phyloP scores from a whole-genome alignment of 1,140 invertebrate genomes.

The Drosophila guanche region DNA sequence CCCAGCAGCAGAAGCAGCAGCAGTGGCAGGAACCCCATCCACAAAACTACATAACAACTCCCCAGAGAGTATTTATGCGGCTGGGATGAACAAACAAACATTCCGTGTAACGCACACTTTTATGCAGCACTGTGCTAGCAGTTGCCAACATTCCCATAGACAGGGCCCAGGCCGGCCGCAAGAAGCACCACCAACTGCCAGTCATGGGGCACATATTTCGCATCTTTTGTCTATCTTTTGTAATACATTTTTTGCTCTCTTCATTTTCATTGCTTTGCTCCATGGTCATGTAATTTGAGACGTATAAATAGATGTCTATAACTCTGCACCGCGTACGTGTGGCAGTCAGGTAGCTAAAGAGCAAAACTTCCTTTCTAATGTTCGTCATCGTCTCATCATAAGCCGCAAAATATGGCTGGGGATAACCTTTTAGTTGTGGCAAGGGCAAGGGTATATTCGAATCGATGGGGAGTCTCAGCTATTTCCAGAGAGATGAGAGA shows the following conservation, averaged over 20 bases:
- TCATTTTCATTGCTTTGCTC: conserved; percentile 10
- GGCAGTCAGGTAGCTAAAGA: conserved; percentile 43
- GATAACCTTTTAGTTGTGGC: conserved; percentile 49
- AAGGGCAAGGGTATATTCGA: not conserved
- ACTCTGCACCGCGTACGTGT: conserved; percentile 15
- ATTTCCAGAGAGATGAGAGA: too few relatives aligned
- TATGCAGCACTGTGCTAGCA: conserved; percentile 60
- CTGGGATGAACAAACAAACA: conserved; percentile 62
- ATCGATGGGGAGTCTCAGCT: not conserved
- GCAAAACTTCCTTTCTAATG: conserved; percentile 59
- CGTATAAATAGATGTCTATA: not conserved
- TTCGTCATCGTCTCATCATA: conserved; percentile 58
- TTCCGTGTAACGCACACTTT: conserved; percentile 58
- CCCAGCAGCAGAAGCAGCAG: conserved; percentile 5
- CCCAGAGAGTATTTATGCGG: conserved; percentile 77
- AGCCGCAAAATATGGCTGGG: conserved; percentile 47
- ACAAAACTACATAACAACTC: conserved; percentile 64
- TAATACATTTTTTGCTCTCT: conserved; percentile 61
- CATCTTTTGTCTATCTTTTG: conserved; percentile 77
- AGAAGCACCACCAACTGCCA: conserved; percentile 15
- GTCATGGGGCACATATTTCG: conserved; percentile 65
- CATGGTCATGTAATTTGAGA: conserved; percentile 67
- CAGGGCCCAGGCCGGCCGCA: conserved; percentile 11
- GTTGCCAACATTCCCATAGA: conserved; percentile 69
- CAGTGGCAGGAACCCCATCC: not conserved